phyloP scores from a whole-genome alignment of 2,888 invertebrate species.

The Pogonocherus hispidulus region DNA sequence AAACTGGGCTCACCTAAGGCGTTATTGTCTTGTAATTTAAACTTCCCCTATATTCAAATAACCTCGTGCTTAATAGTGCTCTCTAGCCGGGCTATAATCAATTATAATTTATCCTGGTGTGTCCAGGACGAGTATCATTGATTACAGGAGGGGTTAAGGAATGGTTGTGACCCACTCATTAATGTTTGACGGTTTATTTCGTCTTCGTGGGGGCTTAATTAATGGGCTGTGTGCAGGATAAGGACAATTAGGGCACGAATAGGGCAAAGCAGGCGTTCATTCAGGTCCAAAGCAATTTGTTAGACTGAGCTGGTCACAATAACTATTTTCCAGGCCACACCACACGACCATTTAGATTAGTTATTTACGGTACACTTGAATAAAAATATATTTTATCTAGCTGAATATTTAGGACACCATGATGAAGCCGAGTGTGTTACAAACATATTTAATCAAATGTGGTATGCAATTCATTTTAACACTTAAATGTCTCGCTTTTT shows the following conservation, averaged over 20 bases:
- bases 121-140: slow-evolving; percentile 10
- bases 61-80: background rate
- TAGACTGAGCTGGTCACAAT: too few relatives aligned
- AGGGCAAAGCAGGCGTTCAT: background rate
- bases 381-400: too few relatives aligned
- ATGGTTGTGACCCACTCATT: slow-evolving; percentile 10
- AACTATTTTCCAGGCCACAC: too few relatives aligned
- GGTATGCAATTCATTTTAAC: too few relatives aligned
- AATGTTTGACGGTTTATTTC: slow-evolving; percentile 1
- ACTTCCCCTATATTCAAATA: background rate
- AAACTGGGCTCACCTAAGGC: background rate
- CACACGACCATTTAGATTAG: too few relatives aligned
- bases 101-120: slow-evolving; percentile 7
- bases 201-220: background rate
- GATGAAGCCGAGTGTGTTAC: too few relatives aligned
- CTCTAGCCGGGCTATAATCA: background rate
- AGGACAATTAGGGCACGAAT: slow-evolving; percentile 2
- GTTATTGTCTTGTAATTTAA: background rate
- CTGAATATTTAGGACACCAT: too few relatives aligned
- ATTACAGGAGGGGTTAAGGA: slow-evolving; percentile 14
- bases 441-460: too few relatives aligned
- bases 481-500: too few relatives aligned
- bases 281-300: too few relatives aligned
- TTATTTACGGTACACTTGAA: too few relatives aligned
- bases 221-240: background rate